Evolutionary conservation across 2,797 vertebrate genomes (phyloP), one percentile per base, ranked within the genome.

Genomic region (Poliocrania exsul): DNA sequence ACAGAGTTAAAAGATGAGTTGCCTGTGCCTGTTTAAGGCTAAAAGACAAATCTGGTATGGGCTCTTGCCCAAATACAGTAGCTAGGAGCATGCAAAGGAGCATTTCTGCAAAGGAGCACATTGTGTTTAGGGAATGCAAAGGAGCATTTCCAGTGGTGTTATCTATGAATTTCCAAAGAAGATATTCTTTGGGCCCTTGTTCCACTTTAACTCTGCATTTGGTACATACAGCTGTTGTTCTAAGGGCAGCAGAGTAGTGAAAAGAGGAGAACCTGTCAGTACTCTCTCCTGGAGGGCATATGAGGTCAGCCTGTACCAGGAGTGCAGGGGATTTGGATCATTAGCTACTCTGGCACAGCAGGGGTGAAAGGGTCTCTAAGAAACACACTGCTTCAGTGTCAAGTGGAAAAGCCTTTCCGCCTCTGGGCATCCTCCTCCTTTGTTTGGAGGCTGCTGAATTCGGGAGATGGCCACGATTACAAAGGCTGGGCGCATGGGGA

Each of bases 381-480:
- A 90, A 93, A 77, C 62, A 88, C 35, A 13, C 46, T 66, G 57
- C 35, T 82, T 83, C 80, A 50, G 50, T 92, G 69, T 90, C 71
- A 91, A 74, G 73, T 94, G 78, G 51, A 73, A 93, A 88, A 94
- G 72, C 56, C 67, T 94, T 93, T 86, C 62, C 91, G 89, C 93
- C 78, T 92, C 73, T 93, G 66, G 80, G 66, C 26, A 2, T 94
- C 66, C 26, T 94, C 67, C 72, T 87, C 46, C 65, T 95, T 95
- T 95, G 70, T 95, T 96, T 83, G 78, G 51, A 90, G 62, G 53
- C 90, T 86, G 73, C 67, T 77, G 83, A 90, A 90, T 94, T 88
- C 19, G 44, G 58, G 62, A 74, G 56, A 53, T 81, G 62, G 56
- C 33, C 1, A 2, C 56, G 53, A 75, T 75, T 69, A 62, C 23